A percentile compares a stretch with the other conserved stretches of the same genome.
Evolutionary conservation across 2,888 invertebrate species (phyloP).

Genomic region (Scaptodrosophila latifasciaeformis): DNA sequence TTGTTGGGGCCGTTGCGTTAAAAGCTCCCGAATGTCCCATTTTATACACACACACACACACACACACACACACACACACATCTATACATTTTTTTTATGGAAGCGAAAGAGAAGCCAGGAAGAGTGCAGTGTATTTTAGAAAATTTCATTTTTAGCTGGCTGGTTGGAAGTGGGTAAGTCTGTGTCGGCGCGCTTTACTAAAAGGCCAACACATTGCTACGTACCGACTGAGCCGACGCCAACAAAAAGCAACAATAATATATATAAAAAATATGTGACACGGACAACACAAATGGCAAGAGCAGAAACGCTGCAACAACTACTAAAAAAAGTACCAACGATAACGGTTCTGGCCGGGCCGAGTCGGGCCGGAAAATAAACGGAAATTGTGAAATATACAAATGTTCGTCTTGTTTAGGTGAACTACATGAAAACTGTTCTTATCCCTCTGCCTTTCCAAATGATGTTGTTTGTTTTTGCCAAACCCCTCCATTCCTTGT

Average conservation of each 20-base stretch:
- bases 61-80: too few relatives aligned
- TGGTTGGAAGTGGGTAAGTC: too few relatives aligned
- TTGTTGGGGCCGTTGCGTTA: slow-evolving; percentile 48
- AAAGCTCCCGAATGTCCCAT: slow-evolving; percentile 66
- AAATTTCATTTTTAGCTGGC: too few relatives aligned
- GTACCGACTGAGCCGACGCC: too few relatives aligned
- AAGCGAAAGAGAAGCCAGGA: too few relatives aligned
- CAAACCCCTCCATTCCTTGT: background rate
- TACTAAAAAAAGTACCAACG: slow-evolving; percentile 3
- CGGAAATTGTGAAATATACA: slow-evolving; percentile 68
- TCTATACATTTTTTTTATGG: too few relatives aligned
- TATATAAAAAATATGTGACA: slow-evolving; percentile 56
- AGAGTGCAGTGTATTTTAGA: too few relatives aligned
- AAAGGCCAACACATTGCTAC: slow-evolving; percentile 50
- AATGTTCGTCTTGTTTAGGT: slow-evolving; percentile 59
- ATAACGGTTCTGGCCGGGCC: slow-evolving; percentile 7
- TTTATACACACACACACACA: slow-evolving; percentile 4
- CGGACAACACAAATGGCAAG: slow-evolving; percentile 53
- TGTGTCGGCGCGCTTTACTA: slow-evolving; percentile 31
- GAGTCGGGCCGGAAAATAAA: slow-evolving; percentile 60
- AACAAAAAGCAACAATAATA: slow-evolving; percentile 14
- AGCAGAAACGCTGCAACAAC: slow-evolving; percentile 17
- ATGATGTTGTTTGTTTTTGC: too few relatives aligned
- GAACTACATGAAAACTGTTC: slow-evolving; percentile 43
- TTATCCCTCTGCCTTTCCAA: slow-evolving; percentile 1